phyloP scores from a whole-genome alignment of 2,113 vertebrate genomes.

The Nematolebias whitei region DNA sequence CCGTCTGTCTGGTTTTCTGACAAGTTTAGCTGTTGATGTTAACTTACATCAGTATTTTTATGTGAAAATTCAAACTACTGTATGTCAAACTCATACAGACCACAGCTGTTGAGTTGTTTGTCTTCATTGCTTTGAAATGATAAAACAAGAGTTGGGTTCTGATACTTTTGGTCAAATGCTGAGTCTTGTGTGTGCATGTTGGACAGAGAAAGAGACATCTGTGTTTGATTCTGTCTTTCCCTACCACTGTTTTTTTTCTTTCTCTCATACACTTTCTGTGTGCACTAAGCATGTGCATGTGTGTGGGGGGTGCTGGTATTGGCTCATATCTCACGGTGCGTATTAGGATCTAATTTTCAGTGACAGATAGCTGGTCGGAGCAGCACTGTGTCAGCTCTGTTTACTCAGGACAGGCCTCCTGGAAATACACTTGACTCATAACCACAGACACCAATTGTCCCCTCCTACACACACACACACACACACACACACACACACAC shows the following conservation, averaged over 20 bases:
- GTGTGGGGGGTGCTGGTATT: slow-evolving; percentile 1
- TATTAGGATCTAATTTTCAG: slow-evolving; percentile 74
- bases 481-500: slow-evolving; percentile 16
- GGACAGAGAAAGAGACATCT: background rate
- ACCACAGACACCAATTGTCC: slow-evolving; percentile 67
- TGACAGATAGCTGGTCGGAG: slow-evolving; percentile 70
- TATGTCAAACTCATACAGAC: too few species aligned
- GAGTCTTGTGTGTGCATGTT: background rate
- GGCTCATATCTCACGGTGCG: slow-evolving; percentile 58
- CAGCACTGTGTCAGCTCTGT: slow-evolving; percentile 74
- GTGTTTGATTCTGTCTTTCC: background rate
- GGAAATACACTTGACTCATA: slow-evolving; percentile 77
- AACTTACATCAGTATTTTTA: too few species aligned
- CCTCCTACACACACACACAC: slow-evolving; percentile 4
- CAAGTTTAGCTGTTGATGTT: too few species aligned
- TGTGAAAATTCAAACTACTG: too few species aligned
- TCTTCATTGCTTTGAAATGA: too few species aligned
- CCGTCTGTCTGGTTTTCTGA: too few species aligned
- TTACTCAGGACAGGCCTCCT: slow-evolving; percentile 76
- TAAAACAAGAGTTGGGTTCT: background rate
- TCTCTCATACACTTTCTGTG: background rate
- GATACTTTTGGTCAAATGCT: background rate
- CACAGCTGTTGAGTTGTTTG: too few species aligned
- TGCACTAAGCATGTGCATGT: slow-evolving; percentile 9
- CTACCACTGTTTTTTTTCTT: too few species aligned